Evolutionary conservation across 2,888 invertebrate genomes (phyloP).

Genomic region (Caenorhabditis sp.): DNA sequence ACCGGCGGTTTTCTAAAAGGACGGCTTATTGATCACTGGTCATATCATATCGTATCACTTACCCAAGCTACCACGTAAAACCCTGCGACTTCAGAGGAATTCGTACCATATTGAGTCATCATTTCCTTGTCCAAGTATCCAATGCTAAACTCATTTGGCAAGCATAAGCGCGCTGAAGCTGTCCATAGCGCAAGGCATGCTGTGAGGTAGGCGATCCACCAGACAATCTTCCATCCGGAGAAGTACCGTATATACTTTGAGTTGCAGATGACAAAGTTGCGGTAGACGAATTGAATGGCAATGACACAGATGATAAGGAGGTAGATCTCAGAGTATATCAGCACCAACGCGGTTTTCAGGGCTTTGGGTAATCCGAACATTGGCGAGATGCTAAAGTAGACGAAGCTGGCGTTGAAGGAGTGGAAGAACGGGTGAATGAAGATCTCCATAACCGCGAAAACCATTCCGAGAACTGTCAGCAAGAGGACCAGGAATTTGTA

Average conservation of each 20-base stretch:
- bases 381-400: slow-evolving; percentile 8
- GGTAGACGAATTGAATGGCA: slow-evolving; percentile 31
- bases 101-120: no score
- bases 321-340: neutral
- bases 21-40: no score
- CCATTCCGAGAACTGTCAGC: neutral
- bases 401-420: neutral
- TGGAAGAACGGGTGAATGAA: slow-evolving; percentile 15
- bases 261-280: neutral
- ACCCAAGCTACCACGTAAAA: no score
- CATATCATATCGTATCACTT: no score
- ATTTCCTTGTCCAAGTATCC: no score
- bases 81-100: no score
- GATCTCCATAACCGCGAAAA: slow-evolving; percentile 13
- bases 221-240: neutral
- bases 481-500: slow-evolving; percentile 16
- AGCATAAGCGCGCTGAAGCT: no score
- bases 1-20: neutral
- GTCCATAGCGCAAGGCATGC: no score
- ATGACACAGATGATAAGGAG: neutral
- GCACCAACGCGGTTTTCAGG: neutral
- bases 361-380: no score
- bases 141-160: no score
- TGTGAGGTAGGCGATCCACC: neutral
- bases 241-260: neutral